Evolutionary conservation across 1,140 invertebrate species (phyloP).

Genomic region (Battus philenor): DNA sequence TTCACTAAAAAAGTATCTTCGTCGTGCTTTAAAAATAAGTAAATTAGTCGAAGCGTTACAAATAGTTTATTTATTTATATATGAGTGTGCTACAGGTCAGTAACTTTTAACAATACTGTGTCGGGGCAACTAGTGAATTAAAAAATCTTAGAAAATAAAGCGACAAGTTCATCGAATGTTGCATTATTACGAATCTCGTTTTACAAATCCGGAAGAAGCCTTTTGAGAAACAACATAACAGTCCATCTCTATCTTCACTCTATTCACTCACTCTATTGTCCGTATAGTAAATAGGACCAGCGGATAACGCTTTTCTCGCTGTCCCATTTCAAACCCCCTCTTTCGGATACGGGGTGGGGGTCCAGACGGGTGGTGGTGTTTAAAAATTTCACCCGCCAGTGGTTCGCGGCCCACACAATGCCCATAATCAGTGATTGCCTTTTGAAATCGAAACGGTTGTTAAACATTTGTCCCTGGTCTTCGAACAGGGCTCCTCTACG

Average conservation of each 20-base stretch:
- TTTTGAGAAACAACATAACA: constrained; percentile 1
- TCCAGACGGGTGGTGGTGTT: constrained; percentile 60
- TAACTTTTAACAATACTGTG: too few relatives aligned
- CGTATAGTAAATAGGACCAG: constrained; percentile 9
- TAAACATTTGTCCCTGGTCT: constrained; percentile 25
- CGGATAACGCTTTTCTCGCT: constrained; percentile 5
- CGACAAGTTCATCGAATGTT: too few relatives aligned
- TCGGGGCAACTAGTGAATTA: too few relatives aligned
- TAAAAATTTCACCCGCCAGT: constrained; percentile 71
- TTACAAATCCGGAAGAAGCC: neutral
- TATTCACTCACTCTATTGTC: constrained; percentile 4
- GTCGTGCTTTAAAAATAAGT: too few relatives aligned
- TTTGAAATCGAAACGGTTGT: constrained; percentile 68
- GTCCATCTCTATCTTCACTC: neutral
- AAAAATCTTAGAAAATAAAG: too few relatives aligned
- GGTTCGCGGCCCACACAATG: constrained; percentile 50
- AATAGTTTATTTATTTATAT: too few relatives aligned
- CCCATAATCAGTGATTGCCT: constrained; percentile 67
- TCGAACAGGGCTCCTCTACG: constrained; percentile 1
- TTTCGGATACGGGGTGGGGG: constrained; percentile 20
- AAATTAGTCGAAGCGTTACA: too few relatives aligned
- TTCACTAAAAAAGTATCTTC: too few relatives aligned
- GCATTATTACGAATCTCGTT: neutral
- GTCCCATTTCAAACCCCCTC: constrained; percentile 1
- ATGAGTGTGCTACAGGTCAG: too few relatives aligned